Percentiles rank a stretch among this genome's conserved stretches.
These are phyloP conservation scores for Indri indri DNA, from an alignment of 2,113 vertebrate genomes.

Conservation along the genomic window DNA sequence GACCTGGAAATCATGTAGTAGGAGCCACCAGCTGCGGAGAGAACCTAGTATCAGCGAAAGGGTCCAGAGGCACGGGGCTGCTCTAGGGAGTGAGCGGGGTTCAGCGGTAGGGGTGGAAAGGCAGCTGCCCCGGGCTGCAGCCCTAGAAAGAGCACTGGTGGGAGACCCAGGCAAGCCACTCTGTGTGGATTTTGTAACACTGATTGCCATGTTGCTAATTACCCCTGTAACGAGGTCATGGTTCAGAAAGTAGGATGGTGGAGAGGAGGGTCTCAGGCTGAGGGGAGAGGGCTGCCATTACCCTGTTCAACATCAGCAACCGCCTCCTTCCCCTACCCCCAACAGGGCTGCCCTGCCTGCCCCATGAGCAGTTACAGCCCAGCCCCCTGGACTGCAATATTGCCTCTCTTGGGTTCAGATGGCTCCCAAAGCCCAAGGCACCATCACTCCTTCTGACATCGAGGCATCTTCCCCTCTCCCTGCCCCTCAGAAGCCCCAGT, in stretches of 20 bases:
- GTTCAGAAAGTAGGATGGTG: constrained; percentile 16
- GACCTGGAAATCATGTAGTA: constrained; percentile 99
- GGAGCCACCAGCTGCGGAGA: constrained; percentile 92
- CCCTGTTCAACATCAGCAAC: neutral
- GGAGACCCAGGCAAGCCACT: neutral
- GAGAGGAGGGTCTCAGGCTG: constrained; percentile 6
- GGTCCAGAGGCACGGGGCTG: neutral
- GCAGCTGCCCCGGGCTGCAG: neutral
- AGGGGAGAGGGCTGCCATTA: neutral
- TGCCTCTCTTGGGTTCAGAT: neutral
- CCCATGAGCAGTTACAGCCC: neutral
- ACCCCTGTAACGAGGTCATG: constrained; percentile 45
- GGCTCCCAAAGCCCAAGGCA: neutral
- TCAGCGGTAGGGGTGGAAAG: neutral
- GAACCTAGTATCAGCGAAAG: constrained; percentile 56
- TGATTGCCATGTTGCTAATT: constrained; percentile 61
- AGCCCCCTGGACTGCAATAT: neutral
- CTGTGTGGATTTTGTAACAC: neutral
- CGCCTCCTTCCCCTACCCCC: neutral
- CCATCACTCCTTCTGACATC: neutral
- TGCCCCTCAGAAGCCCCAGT: neutral
- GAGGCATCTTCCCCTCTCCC: neutral
- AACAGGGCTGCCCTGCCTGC: neutral
- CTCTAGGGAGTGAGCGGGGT: neutral
- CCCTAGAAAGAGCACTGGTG: neutral